These are phyloP conservation scores for Pempheris klunzingeri DNA, from an alignment of 2,797 vertebrate genomes.

Conservation along the genomic window DNA sequence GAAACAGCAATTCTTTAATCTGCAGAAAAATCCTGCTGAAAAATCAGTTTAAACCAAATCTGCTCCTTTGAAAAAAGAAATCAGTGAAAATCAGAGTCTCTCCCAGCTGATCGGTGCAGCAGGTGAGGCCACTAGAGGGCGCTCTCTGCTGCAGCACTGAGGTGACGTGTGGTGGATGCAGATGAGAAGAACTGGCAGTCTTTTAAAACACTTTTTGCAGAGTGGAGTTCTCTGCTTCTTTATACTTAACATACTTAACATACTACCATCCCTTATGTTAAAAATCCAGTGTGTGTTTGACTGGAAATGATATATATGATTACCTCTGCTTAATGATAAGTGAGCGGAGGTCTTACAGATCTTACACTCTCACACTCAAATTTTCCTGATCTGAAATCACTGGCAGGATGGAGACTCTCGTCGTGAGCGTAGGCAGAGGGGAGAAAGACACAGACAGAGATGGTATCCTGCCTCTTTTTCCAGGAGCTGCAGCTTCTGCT, in stretches of 20 bases:
- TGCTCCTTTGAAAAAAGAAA: too few relatives aligned
- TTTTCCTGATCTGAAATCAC: neutral
- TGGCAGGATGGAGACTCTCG: neutral
- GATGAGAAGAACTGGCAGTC: neutral
- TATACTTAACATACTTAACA: too few relatives aligned
- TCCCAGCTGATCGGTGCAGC: neutral
- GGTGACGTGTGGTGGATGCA: neutral
- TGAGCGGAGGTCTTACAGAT: neutral
- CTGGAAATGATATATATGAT: too few relatives aligned
- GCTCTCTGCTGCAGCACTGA: constrained; percentile 31
- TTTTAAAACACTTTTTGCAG: neutral
- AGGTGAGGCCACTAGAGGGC: constrained; percentile 57
- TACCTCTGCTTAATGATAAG: neutral
- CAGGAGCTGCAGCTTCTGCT: constrained; percentile 13
- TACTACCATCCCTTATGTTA: too few relatives aligned
- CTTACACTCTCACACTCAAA: too few relatives aligned
- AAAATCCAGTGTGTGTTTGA: too few relatives aligned
- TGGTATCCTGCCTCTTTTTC: neutral
- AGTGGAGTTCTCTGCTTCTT: neutral
- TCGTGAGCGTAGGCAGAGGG: neutral
- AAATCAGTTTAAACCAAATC: neutral
- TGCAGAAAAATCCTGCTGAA: neutral
- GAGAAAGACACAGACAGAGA: constrained; percentile 5
- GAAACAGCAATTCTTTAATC: neutral
- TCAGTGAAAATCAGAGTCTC: too few relatives aligned